A percentile compares a stretch with the other conserved stretches of the same genome.
These are phyloP conservation scores for Babyrousa celebensis DNA, from an alignment of 2,797 vertebrate species.

Conservation along the genomic window DNA sequence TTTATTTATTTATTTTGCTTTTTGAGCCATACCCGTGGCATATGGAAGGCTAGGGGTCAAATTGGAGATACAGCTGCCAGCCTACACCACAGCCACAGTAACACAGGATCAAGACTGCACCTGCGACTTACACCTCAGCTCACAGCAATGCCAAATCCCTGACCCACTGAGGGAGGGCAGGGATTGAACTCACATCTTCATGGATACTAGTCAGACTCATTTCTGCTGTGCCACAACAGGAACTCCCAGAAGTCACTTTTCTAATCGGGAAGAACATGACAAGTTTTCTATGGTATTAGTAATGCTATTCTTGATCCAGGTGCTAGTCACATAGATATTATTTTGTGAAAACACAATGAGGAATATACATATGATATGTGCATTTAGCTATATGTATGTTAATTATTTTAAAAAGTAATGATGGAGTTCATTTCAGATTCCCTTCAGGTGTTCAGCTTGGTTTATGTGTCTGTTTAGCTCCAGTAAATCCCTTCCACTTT, in stretches of 20 bases:
- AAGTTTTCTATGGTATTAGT: neutral
- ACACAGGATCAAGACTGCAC: too few species aligned
- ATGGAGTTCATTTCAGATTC: neutral
- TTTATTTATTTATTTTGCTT: too few species aligned
- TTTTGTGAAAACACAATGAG: slow-evolving; percentile 10
- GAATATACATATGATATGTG: neutral
- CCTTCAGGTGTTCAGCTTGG: neutral
- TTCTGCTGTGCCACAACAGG: too few species aligned
- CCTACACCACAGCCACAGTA: too few species aligned
- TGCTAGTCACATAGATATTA: neutral
- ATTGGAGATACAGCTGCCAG: too few species aligned
- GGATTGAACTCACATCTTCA: too few species aligned
- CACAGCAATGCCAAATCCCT: too few species aligned
- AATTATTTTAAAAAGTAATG: neutral
- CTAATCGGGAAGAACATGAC: neutral
- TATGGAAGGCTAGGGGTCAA: too few species aligned
- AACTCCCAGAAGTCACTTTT: neutral
- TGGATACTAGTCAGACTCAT: too few species aligned
- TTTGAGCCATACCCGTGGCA: too few species aligned
- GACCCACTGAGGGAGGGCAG: too few species aligned
- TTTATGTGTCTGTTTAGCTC: neutral
- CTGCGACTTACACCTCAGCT: too few species aligned
- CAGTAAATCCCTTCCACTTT: neutral
- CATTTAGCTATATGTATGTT: neutral
- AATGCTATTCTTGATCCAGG: neutral